phyloP scores from a whole-genome alignment of 1,140 invertebrate genomes.

The Drosophila bifasciata region DNA sequence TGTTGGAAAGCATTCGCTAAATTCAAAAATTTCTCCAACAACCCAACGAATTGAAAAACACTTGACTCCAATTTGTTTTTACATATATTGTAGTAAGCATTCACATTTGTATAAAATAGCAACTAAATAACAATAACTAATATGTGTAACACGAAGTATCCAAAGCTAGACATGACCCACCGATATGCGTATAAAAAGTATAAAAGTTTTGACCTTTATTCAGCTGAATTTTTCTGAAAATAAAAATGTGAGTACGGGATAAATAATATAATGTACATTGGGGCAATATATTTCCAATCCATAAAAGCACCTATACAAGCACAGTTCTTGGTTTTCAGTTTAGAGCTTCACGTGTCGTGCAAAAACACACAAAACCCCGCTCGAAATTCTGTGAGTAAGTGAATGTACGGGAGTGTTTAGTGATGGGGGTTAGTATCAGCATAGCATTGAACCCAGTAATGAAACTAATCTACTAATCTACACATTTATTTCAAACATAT shows the following conservation, averaged over 20 bases:
- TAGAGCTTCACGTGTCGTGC: too few species aligned
- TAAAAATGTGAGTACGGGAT: conserved; percentile 48
- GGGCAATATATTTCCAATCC: not conserved
- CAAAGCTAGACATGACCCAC: conserved; percentile 77
- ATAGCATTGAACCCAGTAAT: conserved; percentile 26
- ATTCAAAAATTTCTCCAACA: too few species aligned
- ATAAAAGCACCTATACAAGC: not conserved
- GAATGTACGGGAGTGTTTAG: not conserved
- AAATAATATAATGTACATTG: conserved; percentile 8
- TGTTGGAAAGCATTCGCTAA: too few species aligned
- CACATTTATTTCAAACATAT: conserved; percentile 57
- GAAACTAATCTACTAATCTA: conserved; percentile 30
- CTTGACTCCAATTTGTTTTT: not conserved
- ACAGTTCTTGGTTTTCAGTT: not conserved
- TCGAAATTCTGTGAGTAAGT: not conserved
- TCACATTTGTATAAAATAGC: conserved; percentile 68
- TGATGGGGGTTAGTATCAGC: conserved; percentile 26
- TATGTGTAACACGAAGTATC: conserved; percentile 52
- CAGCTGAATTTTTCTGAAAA: conserved; percentile 72
- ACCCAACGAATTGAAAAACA: not conserved
- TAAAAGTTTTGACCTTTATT: conserved; percentile 55
- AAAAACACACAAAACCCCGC: too few species aligned
- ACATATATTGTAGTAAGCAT: conserved; percentile 46
- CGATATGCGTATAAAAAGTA: conserved; percentile 69
- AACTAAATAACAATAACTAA: conserved; percentile 78